These are phyloP conservation scores for Beroe forskalii DNA, from an alignment of 37 sponge, comb jelly and placozoan species.

Conservation along the genomic window DNA sequence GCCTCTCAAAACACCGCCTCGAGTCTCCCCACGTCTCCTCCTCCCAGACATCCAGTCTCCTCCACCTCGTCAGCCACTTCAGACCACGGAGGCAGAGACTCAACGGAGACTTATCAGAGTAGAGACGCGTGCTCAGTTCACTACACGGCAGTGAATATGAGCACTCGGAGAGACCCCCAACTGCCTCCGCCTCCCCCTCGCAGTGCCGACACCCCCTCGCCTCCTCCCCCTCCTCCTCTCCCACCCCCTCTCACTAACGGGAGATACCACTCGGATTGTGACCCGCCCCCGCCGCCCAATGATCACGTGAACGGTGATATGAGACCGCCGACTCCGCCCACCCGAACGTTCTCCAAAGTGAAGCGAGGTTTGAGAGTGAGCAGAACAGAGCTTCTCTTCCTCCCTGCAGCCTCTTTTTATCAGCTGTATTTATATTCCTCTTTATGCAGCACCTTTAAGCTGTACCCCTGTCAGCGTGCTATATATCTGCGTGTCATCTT, in stretches of 20 bases:
- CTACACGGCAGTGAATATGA: background rate
- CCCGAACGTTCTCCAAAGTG: slow-evolving; percentile 26
- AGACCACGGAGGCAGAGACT: background rate
- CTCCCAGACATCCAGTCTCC: background rate
- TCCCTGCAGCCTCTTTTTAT: too few species aligned
- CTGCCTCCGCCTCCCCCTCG: background rate
- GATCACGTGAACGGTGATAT: background rate
- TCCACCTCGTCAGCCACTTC: background rate
- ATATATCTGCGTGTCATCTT: too few species aligned
- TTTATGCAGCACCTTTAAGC: too few species aligned
- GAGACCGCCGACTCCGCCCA: background rate
- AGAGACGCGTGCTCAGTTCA: background rate
- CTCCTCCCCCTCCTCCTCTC: background rate
- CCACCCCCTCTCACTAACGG: too few species aligned
- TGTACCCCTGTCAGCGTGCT: too few species aligned
- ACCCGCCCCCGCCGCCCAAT: background rate
- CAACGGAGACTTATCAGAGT: too few species aligned
- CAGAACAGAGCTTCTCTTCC: background rate
- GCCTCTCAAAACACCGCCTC: background rate
- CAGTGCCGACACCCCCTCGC: background rate
- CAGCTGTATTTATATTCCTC: too few species aligned
- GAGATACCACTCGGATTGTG: too few species aligned
- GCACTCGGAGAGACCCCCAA: background rate
- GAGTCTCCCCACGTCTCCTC: background rate
- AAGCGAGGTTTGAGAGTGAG: background rate